Evolutionary conservation across 2,113 vertebrate species (phyloP), one percentile per base, ranked within the genome.

Genomic region (Ctenodactylus gundi): DNA sequence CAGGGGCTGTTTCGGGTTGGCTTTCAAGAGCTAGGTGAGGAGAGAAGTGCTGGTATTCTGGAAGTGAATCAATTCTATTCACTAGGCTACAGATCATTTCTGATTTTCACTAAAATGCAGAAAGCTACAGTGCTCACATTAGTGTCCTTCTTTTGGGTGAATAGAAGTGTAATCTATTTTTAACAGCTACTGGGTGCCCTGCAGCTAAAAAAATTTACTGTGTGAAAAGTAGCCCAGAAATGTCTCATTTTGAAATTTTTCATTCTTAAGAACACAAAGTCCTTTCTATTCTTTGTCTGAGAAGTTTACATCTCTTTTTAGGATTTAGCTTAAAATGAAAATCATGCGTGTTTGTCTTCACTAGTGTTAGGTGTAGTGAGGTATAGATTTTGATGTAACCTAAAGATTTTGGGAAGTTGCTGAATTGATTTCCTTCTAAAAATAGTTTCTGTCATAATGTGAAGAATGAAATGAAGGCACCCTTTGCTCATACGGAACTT

Each of bases 141-240:
- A 85, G 55, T 39, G 76, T 96, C 95, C 93, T 95, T 97, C 96
- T 92, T 93, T 93, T 85, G 81, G 89, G 93, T 97, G 85, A 96
- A 94, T 96, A 97, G 94, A 96, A 96, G 81, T 72, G 36, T 95
- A 96, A 97, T 98, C 96, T 97, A 58, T 98, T 98, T 98, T 97
- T 97, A 86, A 92, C 96, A 87, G 96, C 96, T 97, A 85, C 81
- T 87, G 77, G 64, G 68, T 98, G 88, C 90, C 97, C 98, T 97
- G 82, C 46, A 93, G 97, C 93, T 96, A 65, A 68, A 93, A 87
- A 84, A 90, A 95, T 93, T 72, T 88, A 29, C 75, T 83, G 84
- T 81, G 44, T 95, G 93, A 93, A 83, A 96, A 72, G 67, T 78
- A 95, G 91, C 88, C 97, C 85, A 73, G 88, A 97, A 97, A 95